These are phyloP conservation scores for Epicauta chinensis DNA, from an alignment of 1,140 invertebrate species.

Conservation along the genomic window DNA sequence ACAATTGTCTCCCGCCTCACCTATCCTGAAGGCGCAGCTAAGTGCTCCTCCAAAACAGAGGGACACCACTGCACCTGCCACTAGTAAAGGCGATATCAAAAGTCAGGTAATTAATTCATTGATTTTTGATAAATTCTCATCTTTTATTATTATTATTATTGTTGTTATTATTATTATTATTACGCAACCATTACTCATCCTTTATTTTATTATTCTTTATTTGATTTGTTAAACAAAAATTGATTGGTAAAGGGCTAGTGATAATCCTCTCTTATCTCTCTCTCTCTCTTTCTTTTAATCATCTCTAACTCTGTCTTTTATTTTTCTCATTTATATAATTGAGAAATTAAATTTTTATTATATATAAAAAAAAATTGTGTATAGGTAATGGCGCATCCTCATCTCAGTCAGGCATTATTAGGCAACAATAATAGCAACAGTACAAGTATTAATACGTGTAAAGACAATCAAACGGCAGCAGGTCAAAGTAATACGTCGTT, in stretches of 20 bases:
- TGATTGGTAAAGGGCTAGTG: not conserved
- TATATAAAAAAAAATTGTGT: no score
- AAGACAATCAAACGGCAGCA: conserved; percentile 30
- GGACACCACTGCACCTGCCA: conserved; percentile 22
- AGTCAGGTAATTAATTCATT: conserved; percentile 52
- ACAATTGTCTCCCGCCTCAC: conserved; percentile 49
- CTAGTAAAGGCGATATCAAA: conserved; percentile 50
- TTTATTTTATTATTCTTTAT: no score
- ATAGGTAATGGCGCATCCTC: conserved; percentile 55
- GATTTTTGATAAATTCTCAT: conserved; percentile 1
- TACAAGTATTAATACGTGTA: conserved; percentile 30
- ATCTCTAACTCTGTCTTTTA: no score
- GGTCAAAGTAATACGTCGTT: conserved; percentile 53
- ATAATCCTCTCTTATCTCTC: conserved; percentile 11
- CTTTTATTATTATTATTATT: no score
- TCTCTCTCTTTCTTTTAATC: conserved; percentile 5
- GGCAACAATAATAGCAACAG: conserved; percentile 45
- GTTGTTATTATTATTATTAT: no score
- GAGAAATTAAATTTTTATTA: no score
- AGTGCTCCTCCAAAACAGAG: conserved; percentile 59
- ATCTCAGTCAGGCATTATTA: conserved; percentile 54
- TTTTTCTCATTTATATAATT: not conserved
- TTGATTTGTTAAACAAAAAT: not conserved
- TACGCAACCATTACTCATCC: no score
- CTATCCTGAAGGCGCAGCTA: conserved; percentile 72